These are phyloP conservation scores for Carcharodon carcharias DNA, from an alignment of 2,797 vertebrate genomes.

Conservation along the genomic window DNA sequence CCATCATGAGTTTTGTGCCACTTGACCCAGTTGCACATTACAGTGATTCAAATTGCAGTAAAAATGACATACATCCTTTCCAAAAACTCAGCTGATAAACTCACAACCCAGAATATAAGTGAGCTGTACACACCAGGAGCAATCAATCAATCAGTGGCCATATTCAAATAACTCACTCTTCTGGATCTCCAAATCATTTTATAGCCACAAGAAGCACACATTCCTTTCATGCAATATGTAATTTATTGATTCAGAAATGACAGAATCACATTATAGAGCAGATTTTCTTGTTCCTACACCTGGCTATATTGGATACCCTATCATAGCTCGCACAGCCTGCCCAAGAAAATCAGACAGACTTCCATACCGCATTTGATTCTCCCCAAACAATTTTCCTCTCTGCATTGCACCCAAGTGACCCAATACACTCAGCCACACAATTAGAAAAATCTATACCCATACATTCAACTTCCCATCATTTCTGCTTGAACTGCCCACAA, in stretches of 20 bases:
- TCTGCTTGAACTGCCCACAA: too few species aligned
- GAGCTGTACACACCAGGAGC: neutral
- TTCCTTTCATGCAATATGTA: too few species aligned
- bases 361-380: neutral
- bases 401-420: too few species aligned
- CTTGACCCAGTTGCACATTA: too few species aligned
- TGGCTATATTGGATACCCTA: neutral
- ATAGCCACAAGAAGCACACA: too few species aligned
- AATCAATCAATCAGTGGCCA: neutral
- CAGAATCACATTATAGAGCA: too few species aligned
- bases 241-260: too few species aligned
- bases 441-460: too few species aligned
- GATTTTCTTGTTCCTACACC: neutral
- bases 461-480: too few species aligned
- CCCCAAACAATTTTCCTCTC: too few species aligned
- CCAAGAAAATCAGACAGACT: neutral
- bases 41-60: neutral
- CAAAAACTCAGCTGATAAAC: neutral
- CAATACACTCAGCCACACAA: too few species aligned
- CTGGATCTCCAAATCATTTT: too few species aligned
- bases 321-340: neutral
- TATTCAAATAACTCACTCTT: neutral
- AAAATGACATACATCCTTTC: neutral
- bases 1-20: neutral
- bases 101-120: neutral